These are phyloP conservation scores for Fundulus diaphanus DNA, from an alignment of 2,797 vertebrate species.

Conservation along the genomic window DNA sequence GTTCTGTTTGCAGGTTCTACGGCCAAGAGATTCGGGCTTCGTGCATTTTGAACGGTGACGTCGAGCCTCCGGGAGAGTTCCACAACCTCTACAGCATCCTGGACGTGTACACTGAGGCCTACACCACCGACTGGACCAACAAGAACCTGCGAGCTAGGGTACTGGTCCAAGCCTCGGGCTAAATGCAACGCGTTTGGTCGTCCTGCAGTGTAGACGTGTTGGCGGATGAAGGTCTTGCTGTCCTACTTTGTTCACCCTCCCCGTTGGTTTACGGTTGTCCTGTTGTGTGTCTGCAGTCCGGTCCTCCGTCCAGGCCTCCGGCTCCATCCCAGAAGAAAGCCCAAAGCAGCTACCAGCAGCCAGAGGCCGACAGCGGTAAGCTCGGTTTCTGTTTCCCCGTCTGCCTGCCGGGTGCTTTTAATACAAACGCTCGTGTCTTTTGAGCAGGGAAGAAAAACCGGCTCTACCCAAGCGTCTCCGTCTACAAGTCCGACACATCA, in stretches of 20 bases:
- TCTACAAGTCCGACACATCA: slow-evolving; percentile 63
- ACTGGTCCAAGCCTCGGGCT: background rate
- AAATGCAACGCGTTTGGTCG: background rate
- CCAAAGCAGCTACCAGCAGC: background rate
- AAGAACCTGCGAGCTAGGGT: slow-evolving; percentile 75
- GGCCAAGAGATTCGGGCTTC: slow-evolving; percentile 89
- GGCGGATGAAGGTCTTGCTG: background rate
- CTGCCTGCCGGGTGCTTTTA: slow-evolving; percentile 5
- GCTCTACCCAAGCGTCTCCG: slow-evolving; percentile 73
- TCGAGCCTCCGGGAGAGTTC: slow-evolving; percentile 86
- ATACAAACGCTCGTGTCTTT: slow-evolving; percentile 37
- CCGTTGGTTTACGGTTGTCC: background rate
- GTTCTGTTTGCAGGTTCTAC: slow-evolving; percentile 86
- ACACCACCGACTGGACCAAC: slow-evolving; percentile 82
- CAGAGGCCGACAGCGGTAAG: slow-evolving; percentile 5
- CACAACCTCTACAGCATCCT: slow-evolving; percentile 88
- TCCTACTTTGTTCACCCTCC: background rate
- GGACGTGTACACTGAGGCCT: slow-evolving; percentile 87
- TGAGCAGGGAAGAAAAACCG: slow-evolving; percentile 44
- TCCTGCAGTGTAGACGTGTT: background rate
- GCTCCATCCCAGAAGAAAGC: slow-evolving; percentile 17
- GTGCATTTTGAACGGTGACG: slow-evolving; percentile 90
- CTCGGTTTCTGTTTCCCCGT: background rate
- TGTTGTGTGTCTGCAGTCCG: slow-evolving; percentile 28
- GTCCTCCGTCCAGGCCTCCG: slow-evolving; percentile 56